Evolutionary conservation across 2,888 invertebrate species (phyloP).

Genomic region (Patella ulyssiponensis): DNA sequence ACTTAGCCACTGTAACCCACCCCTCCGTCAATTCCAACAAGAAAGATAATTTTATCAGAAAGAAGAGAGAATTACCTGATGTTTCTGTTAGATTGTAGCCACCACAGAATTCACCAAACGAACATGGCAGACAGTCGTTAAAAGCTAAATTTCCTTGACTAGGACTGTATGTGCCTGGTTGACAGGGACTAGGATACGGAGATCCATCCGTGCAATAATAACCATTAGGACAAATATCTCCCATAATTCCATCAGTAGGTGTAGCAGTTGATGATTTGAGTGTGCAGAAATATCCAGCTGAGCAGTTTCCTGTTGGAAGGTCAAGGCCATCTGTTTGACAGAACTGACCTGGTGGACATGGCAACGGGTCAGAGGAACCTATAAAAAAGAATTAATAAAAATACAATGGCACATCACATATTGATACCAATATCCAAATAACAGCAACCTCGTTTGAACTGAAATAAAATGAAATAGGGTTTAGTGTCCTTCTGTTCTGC

Average conservation of each 20-base stretch:
- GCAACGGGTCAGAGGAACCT: conserved; percentile 60
- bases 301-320: conserved; percentile 61
- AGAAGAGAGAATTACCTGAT: conserved; percentile 38
- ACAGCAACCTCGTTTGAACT: background rate
- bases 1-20: too few relatives aligned
- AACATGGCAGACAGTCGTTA: conserved; percentile 57
- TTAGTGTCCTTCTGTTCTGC: background rate
- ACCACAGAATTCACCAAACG: conserved; percentile 60
- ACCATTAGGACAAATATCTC: conserved; percentile 61
- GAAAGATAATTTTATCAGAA: too few relatives aligned
- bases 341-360: conserved; percentile 65
- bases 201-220: conserved; percentile 58
- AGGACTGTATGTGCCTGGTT: conserved; percentile 60
- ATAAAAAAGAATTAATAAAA: background rate
- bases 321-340: conserved; percentile 61
- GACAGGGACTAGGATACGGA: conserved; percentile 53
- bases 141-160: conserved; percentile 48
- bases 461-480: background rate
- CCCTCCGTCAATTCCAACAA: too few relatives aligned
- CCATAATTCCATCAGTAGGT: conserved; percentile 58
- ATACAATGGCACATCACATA: too few relatives aligned
- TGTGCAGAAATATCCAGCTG: conserved; percentile 65
- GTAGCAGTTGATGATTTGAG: conserved; percentile 43
- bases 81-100: conserved; percentile 59
- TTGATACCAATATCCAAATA: background rate